Base-by-base conservation (phyloP, 2,797 vertebrate genomes). In the Propithecus deckenii region DNA sequence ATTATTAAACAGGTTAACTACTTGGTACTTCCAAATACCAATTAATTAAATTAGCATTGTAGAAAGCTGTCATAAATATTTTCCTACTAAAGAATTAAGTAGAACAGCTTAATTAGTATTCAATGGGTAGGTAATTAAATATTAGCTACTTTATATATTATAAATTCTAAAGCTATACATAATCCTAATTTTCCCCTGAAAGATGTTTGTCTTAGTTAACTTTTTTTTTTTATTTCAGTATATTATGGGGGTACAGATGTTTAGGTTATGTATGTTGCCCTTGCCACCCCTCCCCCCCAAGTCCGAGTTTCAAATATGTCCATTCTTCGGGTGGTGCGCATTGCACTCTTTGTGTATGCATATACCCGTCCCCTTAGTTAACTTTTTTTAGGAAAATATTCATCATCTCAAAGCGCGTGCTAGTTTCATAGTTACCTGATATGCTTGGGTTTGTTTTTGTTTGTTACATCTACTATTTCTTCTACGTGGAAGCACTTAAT, bases 371-470 rank as follows among this genome's bases (percentile, higher is more conserved):
- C 38, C 38, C 43, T 41, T 48, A 79, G 32, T 75, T 63, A 78
- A 50, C 65, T 50, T 87, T 81, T 88, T 83, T 74, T 59, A 69
- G 43, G 69, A 89, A 89, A 96, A 92, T 28, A 81, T 72, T 61
- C 84, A 46, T 90, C 59, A 87, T 41, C 55, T 80, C 89, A 96
- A 95, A 96, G 72, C 4, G n/a, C 43, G 75, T n/a, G 7, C 41
- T n/a, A 61, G 38, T 48, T 91, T 85, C 89, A 80, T 0, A 57
- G 78, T 72, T 92, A 41, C 3, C 79, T 41, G 43, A 95, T 32
- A 55, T 5, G 63, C 38, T 65, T 57, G n/a, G 35, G 35, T 41
- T 18, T 57, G 23, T 28, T 41, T 74, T 46, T 14, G 20, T 41
- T 41, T 57, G 84, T 93, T 28, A 59, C 15, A 86, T 38, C 57